Base-by-base conservation (phyloP, 2,888 invertebrate genomes). In the Polydesmus complanatus region DNA sequence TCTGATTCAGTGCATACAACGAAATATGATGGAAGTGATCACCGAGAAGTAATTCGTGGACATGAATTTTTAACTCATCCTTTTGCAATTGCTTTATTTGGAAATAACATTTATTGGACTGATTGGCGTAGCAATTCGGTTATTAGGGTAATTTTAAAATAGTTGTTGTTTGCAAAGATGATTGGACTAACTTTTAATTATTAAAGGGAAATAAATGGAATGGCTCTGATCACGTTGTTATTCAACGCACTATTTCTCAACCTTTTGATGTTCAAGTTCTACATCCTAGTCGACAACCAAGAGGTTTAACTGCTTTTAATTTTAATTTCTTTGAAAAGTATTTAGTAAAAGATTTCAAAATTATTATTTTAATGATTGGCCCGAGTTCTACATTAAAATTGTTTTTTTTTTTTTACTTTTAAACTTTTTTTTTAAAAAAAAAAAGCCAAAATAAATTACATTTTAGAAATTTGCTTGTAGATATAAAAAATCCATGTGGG, bases 51-150 rank as follows among this genome's bases (percentile, higher is more conserved):
- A 64, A 77, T 90, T 68, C 79, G 81, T 64, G 84, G 83, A 58
- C 85, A 86, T 72, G 83, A 85, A 62, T 80, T 83, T 68, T 76
- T 88, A 60, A 83, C 87, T 55, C 93, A 93, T 78, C 91, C 93
- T 0, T 94, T 93, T 78, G 88, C 92, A 54, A 83, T 93, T 65
- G 81, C 88, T 0, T 78, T 92, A 62, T 91, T 86, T 77, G 91
- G 87, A 71, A 84, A 85, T 70, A 83, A 86, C 73, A 84, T 93
- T 14, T 94, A 89, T 77, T 94, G 92, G 91, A 92, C 91, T 0
- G 93, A 94, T 76, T 93, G 94, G 94, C 80, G 89, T 65, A 84
- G 84, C 61, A 89, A 88, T 72, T 84, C 87, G 64, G 86, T 94
- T 2, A 83, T 88, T 67, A 78, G 86, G 67, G 74, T 74, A 65